phyloP scores from a whole-genome alignment of 2,888 invertebrate genomes.

The Sepiola atlantica region DNA sequence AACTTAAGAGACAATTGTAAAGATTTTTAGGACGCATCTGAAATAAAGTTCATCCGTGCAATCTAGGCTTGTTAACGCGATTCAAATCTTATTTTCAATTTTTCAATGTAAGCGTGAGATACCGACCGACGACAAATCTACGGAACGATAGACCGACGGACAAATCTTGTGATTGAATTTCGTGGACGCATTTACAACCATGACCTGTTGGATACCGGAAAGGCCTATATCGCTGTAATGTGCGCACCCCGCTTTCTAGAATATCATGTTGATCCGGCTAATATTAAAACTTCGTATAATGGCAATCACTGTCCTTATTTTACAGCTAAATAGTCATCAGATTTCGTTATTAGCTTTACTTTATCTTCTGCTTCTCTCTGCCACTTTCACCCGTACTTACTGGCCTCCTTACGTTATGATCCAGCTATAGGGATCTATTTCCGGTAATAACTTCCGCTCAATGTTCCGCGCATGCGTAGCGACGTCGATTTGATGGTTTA shows the following conservation, averaged over 20 bases:
- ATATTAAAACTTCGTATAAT: conserved; percentile 4
- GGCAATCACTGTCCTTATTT: background rate
- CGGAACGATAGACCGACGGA: too few relatives aligned
- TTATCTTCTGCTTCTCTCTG: background rate
- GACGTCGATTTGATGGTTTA: conserved; percentile 32
- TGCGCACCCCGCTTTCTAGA: background rate
- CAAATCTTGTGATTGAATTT: too few relatives aligned
- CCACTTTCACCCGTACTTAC: background rate
- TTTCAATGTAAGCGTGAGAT: too few relatives aligned
- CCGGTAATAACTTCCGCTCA: conserved; percentile 1
- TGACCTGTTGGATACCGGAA: background rate
- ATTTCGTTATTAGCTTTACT: background rate
- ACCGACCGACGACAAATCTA: too few relatives aligned
- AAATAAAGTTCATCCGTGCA: too few relatives aligned
- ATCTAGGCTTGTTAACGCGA: too few relatives aligned
- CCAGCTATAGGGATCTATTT: conserved; percentile 32
- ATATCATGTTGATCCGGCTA: background rate
- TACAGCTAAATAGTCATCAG: conserved; percentile 13
- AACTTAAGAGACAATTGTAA: too few relatives aligned
- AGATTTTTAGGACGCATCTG: too few relatives aligned
- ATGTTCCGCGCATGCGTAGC: background rate
- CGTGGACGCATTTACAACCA: background rate
- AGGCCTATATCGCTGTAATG: background rate
- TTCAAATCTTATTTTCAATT: too few relatives aligned
- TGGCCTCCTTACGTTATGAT: background rate